Base-by-base conservation (phyloP, 1,140 invertebrate genomes). In the Listronotus oregonensis region DNA sequence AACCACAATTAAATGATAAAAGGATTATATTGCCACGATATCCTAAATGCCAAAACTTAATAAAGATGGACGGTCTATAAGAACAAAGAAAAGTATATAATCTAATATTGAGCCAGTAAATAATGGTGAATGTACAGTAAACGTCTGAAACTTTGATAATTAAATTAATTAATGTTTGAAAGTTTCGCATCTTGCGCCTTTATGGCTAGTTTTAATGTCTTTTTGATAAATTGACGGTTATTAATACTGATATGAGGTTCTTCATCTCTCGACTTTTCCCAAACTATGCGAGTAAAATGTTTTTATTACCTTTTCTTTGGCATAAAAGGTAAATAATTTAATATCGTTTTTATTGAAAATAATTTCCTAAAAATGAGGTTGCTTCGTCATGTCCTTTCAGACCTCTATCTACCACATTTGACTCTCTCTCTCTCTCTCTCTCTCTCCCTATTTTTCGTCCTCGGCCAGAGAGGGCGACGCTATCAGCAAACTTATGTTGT, bases 221-320 rank as follows among this genome's bases (percentile, higher is more conserved):
- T 75, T 74, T 71, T 74, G 74, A 73, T 75, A 74, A 75, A 75
- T 75, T 75, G 74, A 69, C 72, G 72, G 70, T 75, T 74, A 75
- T 75, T 75, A 74, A 71, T 71, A 74, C 61, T 66, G 74, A 73
- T 69, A 74, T 64, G 56, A 63, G 43, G 46, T 50, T 54, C 42
- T 44, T 15, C 60, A 55, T 55, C 39, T 50, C 50, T 8, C 21
- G 21, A 42, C 15, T 42, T 8, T 52, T 52, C 12, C 50, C 50
- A 31, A 52, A 52, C 50, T 52, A 32, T 52, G 31, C 50, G 27
- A 27, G 31, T 12, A 18, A 21, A 43, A 11, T 43, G 27, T 43
- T 56, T 43, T 56, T 56, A 42, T 56, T 40, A 42, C 40, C 10
- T 56, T 27, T 39, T 18, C 6, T 12, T 5, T 14, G 39, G 11